Evolutionary conservation across 1,140 invertebrate species (phyloP), one percentile per base, ranked within the genome.

Genomic region (Cecropterus lyciades): DNA sequence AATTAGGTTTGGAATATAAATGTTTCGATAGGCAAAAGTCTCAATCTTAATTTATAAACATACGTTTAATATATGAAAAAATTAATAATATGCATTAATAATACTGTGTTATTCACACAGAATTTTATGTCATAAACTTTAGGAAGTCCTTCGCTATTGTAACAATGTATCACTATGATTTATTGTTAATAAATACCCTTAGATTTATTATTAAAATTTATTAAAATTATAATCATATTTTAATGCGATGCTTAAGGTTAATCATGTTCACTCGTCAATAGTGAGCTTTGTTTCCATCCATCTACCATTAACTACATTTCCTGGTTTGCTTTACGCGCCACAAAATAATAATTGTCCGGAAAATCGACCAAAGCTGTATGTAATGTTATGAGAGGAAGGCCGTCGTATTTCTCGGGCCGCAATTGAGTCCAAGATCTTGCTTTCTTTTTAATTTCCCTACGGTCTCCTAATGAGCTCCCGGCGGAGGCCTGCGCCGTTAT

Each of bases 361-460:
- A 92, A 93, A 92, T 92, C 85, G 86, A 65, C 79, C 64, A 67
- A 82, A 82, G 83, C 89, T 92, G 89, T 90, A 92, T 90, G 89
- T 92, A 92, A 92, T 88, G 89, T 89, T 90, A 89, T 88, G 87
- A 89, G 89, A 84, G 84, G 86, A 85, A 85, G 85, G 80, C 75
- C 82, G 74, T 74, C 82, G 85, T 88, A 87, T 88, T 82, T 88
- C 86, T 85, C 77, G 80, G 72, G 74, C 77, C 78, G 84, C 86
- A 92, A 90, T 92, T 84, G 87, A 88, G 87, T 93, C 89, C 89
- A 84, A 89, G 84, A 85, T 87, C 87, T 92, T 89, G 87, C 84
- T 92, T 92, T 91, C 88, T 91, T 92, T 93, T 91, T 93, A 92
- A 93, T 93, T 93, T 93, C 91, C 92, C 92, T 89, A 86, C 84